Base-by-base conservation (phyloP, 2,113 vertebrate genomes). In the Ailuropoda melanoleuca region DNA sequence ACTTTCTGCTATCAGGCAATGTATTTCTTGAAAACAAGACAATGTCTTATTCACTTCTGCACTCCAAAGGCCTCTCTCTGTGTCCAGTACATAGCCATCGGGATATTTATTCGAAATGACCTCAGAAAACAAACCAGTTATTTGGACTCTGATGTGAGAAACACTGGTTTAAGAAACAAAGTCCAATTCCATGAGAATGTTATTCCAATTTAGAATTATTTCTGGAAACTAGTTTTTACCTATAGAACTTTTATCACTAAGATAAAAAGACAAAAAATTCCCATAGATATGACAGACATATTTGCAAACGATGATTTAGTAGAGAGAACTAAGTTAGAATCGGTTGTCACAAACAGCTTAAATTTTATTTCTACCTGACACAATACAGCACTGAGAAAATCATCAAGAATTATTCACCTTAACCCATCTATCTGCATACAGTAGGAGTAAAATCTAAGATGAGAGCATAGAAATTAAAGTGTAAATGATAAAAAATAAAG, bases 401-500 rank as follows among this genome's bases (percentile, higher is more conserved):
- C 26, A 92, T 60, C 17, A 88, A 91, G 24, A 93, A 78, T 66
- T 64, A 85, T 72, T 39, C 55, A 68, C 14, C 50, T 81, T 64
- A 90, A 75, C 13, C 21, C 80, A 80, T 58, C 31, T 92, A 53
- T 88, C 62, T 64, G 21, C 10, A 85, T 26, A 74, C 0, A 39
- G 19, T 19, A 74, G 53, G 0, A 13, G 37, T 88, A 66, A 86
- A 18, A 92, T 55, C n/a, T 94, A 72, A 75, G 29, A 77, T 78
- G 60, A 88, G n/a, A 55, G 31, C 31, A 93, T 1, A 75, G 15
- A 89, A 43, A 66, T 78, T 80, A 46, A 92, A 80, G 11, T 50
- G 15, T 84, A 96, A 80, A 92, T 81, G 29, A 94, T 72, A 10
- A 96, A 92, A 96, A 37, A 83, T 83, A 78, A 95, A 85, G 29